phyloP scores from a whole-genome alignment of 1,140 invertebrate species.

The Helicoverpa zea region DNA sequence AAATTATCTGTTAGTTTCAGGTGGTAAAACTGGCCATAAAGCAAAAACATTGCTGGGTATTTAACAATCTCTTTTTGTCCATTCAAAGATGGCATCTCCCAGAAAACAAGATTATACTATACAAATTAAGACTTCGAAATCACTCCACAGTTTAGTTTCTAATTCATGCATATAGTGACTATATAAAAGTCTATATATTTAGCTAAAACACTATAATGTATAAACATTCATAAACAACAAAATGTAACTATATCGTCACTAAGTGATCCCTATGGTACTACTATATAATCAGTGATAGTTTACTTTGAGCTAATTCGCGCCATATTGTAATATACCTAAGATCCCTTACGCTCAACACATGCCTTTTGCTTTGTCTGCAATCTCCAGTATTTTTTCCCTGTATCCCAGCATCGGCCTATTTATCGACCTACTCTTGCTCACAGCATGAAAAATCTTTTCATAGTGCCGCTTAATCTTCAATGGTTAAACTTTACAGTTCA shows the following conservation, averaged over 20 bases:
- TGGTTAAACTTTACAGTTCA: too few relatives aligned
- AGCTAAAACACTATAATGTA: slow-evolving; percentile 46
- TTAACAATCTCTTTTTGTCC: background rate
- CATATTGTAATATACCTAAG: slow-evolving; percentile 19
- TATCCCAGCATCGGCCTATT: too few relatives aligned
- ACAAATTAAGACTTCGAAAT: slow-evolving; percentile 24
- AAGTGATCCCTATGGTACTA: slow-evolving; percentile 48
- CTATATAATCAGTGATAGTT: slow-evolving; percentile 23
- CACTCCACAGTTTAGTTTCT: slow-evolving; percentile 27
- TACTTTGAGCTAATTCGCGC: background rate
- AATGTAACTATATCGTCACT: slow-evolving; percentile 45
- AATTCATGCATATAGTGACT: slow-evolving; percentile 46
- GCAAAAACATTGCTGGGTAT: background rate
- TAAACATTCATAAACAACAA: slow-evolving; percentile 47
- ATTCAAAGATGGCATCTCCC: background rate
- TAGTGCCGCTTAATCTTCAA: too few relatives aligned
- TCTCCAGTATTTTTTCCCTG: too few relatives aligned
- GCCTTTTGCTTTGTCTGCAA: background rate
- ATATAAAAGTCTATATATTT: slow-evolving; percentile 45
- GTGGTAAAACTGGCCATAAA: background rate
- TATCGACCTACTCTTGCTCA: too few relatives aligned
- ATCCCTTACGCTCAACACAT: background rate
- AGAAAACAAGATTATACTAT: slow-evolving; percentile 11
- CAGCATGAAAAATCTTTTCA: too few relatives aligned
- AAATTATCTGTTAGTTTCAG: too few relatives aligned